Conservation (phyloP, 2,797 vertebrate genomes). For the Hapalemur alaotrensis region DNA sequence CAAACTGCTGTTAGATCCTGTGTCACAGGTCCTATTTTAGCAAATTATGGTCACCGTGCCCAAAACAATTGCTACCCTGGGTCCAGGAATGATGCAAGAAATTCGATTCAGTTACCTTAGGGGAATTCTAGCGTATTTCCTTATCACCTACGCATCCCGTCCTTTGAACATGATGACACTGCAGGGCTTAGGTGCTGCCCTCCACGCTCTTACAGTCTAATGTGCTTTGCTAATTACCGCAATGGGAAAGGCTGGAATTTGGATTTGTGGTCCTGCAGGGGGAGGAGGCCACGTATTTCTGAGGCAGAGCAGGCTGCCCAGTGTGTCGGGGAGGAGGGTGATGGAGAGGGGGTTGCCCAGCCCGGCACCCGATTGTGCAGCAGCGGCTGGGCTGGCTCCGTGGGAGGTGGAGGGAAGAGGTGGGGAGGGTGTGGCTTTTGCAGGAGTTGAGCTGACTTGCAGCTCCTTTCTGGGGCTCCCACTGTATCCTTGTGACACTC, state of each 20-base stretch:
- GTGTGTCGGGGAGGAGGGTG: not conserved
- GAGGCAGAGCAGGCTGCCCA: not conserved
- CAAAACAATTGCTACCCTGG: not conserved
- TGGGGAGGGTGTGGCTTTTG: not conserved
- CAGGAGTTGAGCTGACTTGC: not conserved
- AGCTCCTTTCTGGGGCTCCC: not conserved
- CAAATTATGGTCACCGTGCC: not conserved
- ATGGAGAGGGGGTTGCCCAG: not conserved
- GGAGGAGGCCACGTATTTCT: not conserved
- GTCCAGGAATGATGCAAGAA: not conserved
- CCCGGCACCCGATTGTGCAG: not conserved
- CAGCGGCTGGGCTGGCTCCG: not conserved
- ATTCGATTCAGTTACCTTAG: not conserved
- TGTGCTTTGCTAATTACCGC: fast-evolving
- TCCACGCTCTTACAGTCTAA: not conserved
- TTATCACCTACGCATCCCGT: too few species aligned
- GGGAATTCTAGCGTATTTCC: not conserved
- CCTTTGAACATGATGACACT: not conserved
- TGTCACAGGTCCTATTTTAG: not conserved
- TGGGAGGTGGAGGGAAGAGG: not conserved
- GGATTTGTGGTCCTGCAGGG: not conserved
- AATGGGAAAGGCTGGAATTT: not conserved
- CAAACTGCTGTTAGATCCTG: not conserved
- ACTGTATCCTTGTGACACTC: not conserved
- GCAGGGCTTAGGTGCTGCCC: not conserved